A percentile compares a stretch with the other conserved stretches of the same genome.
Conservation (phyloP, 2,797 vertebrate genomes). For the Lagodon rhomboides region DNA sequence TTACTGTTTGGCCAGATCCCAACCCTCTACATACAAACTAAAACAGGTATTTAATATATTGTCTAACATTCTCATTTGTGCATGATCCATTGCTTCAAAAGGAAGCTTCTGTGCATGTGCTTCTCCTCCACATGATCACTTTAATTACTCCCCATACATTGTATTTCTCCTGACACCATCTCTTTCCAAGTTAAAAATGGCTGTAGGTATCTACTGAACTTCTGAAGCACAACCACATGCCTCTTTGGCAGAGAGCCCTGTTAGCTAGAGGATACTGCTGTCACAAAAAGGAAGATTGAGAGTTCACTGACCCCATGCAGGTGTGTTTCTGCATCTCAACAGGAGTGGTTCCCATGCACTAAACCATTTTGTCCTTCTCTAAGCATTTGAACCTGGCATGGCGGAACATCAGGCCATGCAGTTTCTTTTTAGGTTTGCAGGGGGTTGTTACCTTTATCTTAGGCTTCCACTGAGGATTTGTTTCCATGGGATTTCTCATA, state of each 20-base stretch:
- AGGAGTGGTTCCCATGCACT: constrained; percentile 26
- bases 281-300: constrained; percentile 26
- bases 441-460: constrained; percentile 41
- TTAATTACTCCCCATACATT: constrained; percentile 25
- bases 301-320: constrained; percentile 47
- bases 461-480: constrained; percentile 34
- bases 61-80: constrained; percentile 18
- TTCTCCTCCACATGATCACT: constrained; percentile 14
- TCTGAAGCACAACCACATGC: constrained; percentile 16
- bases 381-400: constrained; percentile 42
- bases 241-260: constrained; percentile 33
- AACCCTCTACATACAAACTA: not conserved
- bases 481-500: constrained; percentile 56
- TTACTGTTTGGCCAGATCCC: too few relatives aligned
- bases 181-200: constrained; percentile 18
- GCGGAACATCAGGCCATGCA: constrained; percentile 21
- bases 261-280: constrained; percentile 30
- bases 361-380: constrained; percentile 40
- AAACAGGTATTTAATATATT: constrained; percentile 30
- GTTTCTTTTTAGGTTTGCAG: constrained; percentile 24
- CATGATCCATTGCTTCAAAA: constrained; percentile 3
- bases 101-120: constrained; percentile 2
- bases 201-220: constrained; percentile 13
- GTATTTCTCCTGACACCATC: constrained; percentile 8
- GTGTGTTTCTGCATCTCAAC: constrained; percentile 58